Evolutionary conservation across 2,888 invertebrate genomes (phyloP), one percentile per base, ranked within the genome.

Genomic region (Steromphala cineraria): DNA sequence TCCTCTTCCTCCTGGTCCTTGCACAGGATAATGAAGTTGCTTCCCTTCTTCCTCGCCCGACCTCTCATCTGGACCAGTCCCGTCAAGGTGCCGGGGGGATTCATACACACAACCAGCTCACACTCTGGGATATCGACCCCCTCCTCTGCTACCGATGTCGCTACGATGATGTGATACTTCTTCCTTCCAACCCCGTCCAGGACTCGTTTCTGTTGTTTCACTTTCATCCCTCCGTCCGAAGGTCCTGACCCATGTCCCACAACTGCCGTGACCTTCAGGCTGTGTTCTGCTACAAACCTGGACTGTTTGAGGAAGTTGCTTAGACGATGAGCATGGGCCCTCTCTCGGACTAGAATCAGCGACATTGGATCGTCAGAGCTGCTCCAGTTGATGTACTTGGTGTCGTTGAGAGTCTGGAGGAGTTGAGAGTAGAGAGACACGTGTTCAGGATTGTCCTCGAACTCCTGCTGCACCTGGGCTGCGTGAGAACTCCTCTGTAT

Each of bases 1-100:
- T 76, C 81, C 79, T 88, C 83, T 79, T 91, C 89, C n/a, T 84
- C 83, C n/a, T 84, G 52, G 74, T 84, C 87, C 56, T 84, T 85
- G 83, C 91, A 92, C 36, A 92, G 81, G n/a, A 91, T 87, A 8
- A 92, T 85, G 83, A 91, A 91, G 62, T 87, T 84, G 83, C 92
- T 92, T 80, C 87, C 83, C 67, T 86, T 85, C 82, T 89, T 87
- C 19, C 92, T 81, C 0, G 92, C 92, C 13, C 92, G 82, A 0
- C 92, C 92, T n/a, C 92, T 85, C 87, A 91, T 91, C 85, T 92
- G 92, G 7, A 92, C 90, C 8, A 92, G 83, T 0, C 91, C 90
- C 17, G 88, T 89, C n/a, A 91, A 88, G 1, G 89, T 89, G 10
- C 87, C 87, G 0, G 92, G 92, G 0, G 91, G 91, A 74, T 91